Percentiles rank a stretch among this genome's conserved stretches.
These are phyloP conservation scores for Labeo rohita DNA, from an alignment of 2,113 vertebrate genomes.

Conservation along the genomic window DNA sequence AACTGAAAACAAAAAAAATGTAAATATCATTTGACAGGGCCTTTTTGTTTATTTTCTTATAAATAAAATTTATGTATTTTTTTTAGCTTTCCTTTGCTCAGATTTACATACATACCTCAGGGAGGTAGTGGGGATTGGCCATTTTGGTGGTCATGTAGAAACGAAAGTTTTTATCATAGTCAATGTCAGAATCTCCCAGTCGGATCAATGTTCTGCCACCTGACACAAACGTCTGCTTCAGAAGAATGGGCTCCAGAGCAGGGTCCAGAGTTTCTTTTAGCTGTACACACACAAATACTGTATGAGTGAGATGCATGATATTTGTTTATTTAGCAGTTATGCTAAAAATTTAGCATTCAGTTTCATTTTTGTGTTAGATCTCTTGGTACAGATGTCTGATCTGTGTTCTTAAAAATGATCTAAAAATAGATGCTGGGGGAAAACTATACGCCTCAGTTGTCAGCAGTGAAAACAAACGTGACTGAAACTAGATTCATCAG, in stretches of 20 bases:
- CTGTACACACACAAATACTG: slow-evolving; percentile 65
- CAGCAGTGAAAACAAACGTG: slow-evolving; percentile 25
- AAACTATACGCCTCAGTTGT: neutral
- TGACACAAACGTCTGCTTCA: slow-evolving; percentile 85
- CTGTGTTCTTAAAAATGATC: neutral
- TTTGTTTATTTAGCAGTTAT: neutral
- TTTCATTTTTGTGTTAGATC: neutral
- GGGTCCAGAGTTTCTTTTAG: slow-evolving; percentile 85
- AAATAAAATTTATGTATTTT: neutral
- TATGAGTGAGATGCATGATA: neutral
- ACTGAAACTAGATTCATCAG: slow-evolving; percentile 9
- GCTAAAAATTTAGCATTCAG: neutral
- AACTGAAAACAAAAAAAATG: neutral
- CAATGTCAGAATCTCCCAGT: slow-evolving; percentile 86
- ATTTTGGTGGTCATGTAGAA: slow-evolving; percentile 92
- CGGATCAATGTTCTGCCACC: slow-evolving; percentile 82
- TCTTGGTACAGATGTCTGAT: neutral
- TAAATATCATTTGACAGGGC: neutral
- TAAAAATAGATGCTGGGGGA: neutral
- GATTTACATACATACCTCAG: slow-evolving; percentile 76
- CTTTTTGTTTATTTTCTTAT: neutral
- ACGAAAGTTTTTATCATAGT: slow-evolving; percentile 85
- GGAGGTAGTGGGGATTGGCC: slow-evolving; percentile 89
- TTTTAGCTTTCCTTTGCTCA: too few species aligned
- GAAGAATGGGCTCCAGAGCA: slow-evolving; percentile 82